Conservation (phyloP, 2,888 invertebrate genomes). For the Lordiphosa fenestrarum region DNA sequence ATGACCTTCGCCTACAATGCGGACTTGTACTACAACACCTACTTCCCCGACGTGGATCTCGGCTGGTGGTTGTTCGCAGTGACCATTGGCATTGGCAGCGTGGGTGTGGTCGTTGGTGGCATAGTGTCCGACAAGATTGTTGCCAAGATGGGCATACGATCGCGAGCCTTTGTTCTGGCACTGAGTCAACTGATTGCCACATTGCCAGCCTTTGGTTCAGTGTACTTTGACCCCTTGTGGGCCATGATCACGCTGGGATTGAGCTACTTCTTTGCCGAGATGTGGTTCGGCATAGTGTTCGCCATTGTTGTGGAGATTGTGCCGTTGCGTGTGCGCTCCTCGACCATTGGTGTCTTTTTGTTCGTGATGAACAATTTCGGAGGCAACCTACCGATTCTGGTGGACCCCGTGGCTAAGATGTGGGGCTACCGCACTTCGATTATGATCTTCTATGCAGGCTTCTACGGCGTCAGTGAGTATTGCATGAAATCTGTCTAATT, state of each 20-base stretch:
- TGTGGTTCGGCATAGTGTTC: slow-evolving; percentile 97
- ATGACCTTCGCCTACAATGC: slow-evolving; percentile 96
- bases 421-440: slow-evolving; percentile 92
- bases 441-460: slow-evolving; percentile 93
- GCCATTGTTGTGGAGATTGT: slow-evolving; percentile 94
- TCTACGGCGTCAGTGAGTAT: slow-evolving; percentile 88
- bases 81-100: slow-evolving; percentile 89
- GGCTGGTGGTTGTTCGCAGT: slow-evolving; percentile 95
- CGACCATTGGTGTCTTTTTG: slow-evolving; percentile 91
- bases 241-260: slow-evolving; percentile 93
- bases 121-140: slow-evolving; percentile 92
- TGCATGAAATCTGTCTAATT: not conserved
- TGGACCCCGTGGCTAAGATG: slow-evolving; percentile 90
- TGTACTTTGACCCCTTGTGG: slow-evolving; percentile 89
- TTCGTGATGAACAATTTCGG: slow-evolving; percentile 97
- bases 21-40: slow-evolving; percentile 92
- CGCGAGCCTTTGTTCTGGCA: slow-evolving; percentile 89
- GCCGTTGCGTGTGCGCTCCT: slow-evolving; percentile 89
- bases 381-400: slow-evolving; percentile 92
- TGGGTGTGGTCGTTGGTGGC: slow-evolving; percentile 87
- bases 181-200: slow-evolving; percentile 91
- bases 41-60: slow-evolving; percentile 93
- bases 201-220: slow-evolving; percentile 91
- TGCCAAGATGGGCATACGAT: slow-evolving; percentile 91
- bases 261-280: slow-evolving; percentile 95